Evolutionary conservation across 1,140 invertebrate species (phyloP).

Genomic region (Trichomalopsis sarcophagae): DNA sequence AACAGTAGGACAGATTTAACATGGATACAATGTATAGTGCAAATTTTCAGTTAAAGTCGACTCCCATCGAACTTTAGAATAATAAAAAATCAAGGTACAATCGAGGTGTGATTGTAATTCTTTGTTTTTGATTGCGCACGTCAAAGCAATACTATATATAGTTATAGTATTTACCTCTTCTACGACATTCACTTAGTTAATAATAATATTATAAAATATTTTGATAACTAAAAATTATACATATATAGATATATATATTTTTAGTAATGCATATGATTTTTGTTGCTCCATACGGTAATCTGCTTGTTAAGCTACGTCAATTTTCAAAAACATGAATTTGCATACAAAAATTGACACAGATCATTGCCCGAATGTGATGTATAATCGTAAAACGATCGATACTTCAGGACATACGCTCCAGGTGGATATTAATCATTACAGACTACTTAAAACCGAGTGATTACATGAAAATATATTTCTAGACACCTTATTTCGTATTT

Average conservation of each 20-base stretch:
- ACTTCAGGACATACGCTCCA: neutral
- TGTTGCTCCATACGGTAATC: neutral
- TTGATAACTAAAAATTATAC: neutral
- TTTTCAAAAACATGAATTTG: neutral
- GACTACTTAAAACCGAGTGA: slow-evolving; percentile 12
- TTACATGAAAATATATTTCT: slow-evolving; percentile 18
- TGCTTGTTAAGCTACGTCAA: neutral
- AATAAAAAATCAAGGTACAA: neutral
- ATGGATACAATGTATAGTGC: neutral
- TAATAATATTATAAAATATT: slow-evolving; percentile 6
- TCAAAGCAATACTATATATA: neutral
- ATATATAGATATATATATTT: neutral
- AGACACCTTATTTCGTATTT: slow-evolving; percentile 1
- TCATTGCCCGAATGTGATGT: neutral
- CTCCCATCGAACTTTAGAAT: neutral
- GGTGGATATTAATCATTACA: neutral
- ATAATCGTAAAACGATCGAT: neutral
- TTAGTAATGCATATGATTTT: neutral
- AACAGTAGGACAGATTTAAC: neutral
- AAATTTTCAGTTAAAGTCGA: slow-evolving; percentile 1
- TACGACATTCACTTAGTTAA: neutral
- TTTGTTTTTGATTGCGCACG: neutral
- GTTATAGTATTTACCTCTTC: neutral
- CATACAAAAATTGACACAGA: neutral
- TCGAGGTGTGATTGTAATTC: neutral